Evolutionary conservation across 1,140 invertebrate species (phyloP).

Genomic region (Thereuonema tuberculata): DNA sequence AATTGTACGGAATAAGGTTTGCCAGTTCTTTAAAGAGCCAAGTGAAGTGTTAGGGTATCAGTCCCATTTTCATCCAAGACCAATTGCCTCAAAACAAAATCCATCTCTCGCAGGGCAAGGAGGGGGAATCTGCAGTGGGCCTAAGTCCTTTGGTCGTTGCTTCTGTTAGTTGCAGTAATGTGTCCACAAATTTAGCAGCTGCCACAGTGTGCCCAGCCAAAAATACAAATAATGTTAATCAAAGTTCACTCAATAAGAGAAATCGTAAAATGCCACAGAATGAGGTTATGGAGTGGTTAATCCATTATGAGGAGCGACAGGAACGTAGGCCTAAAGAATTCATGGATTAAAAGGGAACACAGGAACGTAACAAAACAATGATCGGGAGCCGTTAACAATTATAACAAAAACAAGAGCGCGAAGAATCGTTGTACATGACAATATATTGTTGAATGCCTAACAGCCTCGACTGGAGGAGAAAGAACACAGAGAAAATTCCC

Average conservation of each 20-base stretch:
- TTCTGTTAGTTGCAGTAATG: background rate
- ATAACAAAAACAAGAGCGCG: no score
- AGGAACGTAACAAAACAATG: no score
- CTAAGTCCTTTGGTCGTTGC: background rate
- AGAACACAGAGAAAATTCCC: no score
- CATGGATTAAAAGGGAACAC: background rate
- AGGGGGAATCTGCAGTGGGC: no score
- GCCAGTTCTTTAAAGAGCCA: background rate
- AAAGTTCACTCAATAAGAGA: background rate
- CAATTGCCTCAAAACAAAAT: background rate
- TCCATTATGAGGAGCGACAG: background rate
- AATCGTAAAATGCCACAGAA: background rate
- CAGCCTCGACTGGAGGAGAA: no score
- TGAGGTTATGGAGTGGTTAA: background rate
- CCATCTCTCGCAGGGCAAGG: background rate
- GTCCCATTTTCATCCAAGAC: background rate
- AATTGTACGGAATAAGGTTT: background rate
- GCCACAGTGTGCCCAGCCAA: background rate
- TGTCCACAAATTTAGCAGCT: background rate
- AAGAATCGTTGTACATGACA: no score
- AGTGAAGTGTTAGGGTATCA: background rate
- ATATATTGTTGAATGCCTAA: no score
- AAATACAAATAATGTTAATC: background rate
- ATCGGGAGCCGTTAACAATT: no score
- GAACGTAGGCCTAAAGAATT: background rate